Evolutionary conservation across 2,797 vertebrate genomes (phyloP), one percentile per base, ranked within the genome.

Genomic region (Agapornis canus): DNA sequence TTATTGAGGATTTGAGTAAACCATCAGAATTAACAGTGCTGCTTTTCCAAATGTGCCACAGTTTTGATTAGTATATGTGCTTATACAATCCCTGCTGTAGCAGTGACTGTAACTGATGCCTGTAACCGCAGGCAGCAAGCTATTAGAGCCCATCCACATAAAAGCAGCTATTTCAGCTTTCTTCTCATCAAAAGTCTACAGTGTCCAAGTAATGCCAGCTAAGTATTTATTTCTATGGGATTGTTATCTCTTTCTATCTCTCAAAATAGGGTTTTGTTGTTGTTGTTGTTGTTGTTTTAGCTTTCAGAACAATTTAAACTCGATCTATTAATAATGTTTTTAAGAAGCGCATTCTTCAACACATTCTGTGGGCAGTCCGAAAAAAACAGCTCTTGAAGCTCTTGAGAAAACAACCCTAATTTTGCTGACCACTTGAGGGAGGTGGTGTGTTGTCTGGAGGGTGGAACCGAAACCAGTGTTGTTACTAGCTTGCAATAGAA

Each of bases 361-460:
- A 18, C 54, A 27, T 92, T 95, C 65, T 88, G 96, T 63, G 25
- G 86, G 69, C 54, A 82, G 69, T 87, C 88, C 72, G 35, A 54
- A 90, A 80, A 92, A 91, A 60, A n/a, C 61, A 92, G 48, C n/a
- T 78, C 82, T 85, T 68, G 77, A 92, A 96, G 94, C 35, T n/a
- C n/a, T n/a, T 85, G 88, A 94, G 82, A 92, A 97, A 95, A 92
- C 76, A 86, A 94, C 21, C 61, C 61, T 89, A 90, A 96, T 92
- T 82, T 90, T 37, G 17, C 51, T 96, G 96, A 93, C 96, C 97
- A 95, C 97, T 97, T 97, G 97, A 97, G 96, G 96, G 97, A 97
- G 95, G 96, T 97, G 96, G 96, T 96, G 96, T 84, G 94, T 97
- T 97, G 93, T 96, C 92, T 97, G 94, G 79, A 91, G 85, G 71